phyloP scores from a whole-genome alignment of 2,888 invertebrate genomes.

The Podabrus alpinus region DNA sequence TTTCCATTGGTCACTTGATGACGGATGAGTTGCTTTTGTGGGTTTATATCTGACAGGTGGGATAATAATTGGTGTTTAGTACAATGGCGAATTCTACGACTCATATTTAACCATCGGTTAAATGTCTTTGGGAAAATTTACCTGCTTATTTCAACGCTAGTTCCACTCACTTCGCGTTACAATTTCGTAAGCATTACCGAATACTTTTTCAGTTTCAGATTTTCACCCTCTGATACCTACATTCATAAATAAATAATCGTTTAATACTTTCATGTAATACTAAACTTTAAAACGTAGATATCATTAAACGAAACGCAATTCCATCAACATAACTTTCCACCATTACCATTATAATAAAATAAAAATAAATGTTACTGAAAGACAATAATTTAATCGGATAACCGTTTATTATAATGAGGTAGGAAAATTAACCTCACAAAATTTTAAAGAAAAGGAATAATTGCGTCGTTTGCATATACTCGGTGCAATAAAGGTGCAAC shows the following conservation, averaged over 20 bases:
- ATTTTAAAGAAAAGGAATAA: neutral
- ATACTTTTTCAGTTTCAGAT: neutral
- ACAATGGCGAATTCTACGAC: slow-evolving; percentile 46
- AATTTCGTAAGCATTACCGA: neutral
- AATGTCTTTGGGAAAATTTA: neutral
- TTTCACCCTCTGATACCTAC: neutral
- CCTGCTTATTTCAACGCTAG: neutral
- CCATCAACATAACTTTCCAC: slow-evolving; percentile 13
- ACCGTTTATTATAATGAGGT: neutral
- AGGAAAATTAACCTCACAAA: neutral
- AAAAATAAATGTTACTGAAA: slow-evolving; percentile 6
- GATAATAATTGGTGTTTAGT: slow-evolving; percentile 47
- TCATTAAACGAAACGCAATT: slow-evolving; percentile 12
- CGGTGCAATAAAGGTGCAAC: neutral
- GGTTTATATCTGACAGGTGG: slow-evolving; percentile 51
- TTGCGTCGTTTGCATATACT: neutral
- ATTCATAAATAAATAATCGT: neutral
- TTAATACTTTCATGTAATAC: neutral
- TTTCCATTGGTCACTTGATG: slow-evolving; percentile 50
- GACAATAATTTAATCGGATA: slow-evolving; percentile 13
- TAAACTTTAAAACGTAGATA: neutral
- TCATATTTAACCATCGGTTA: neutral
- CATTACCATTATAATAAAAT: slow-evolving; percentile 8
- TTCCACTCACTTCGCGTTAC: neutral
- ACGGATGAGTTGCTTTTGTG: slow-evolving; percentile 52